Conservation (phyloP, 2,113 vertebrate genomes). For the Pardalotus punctatus region DNA sequence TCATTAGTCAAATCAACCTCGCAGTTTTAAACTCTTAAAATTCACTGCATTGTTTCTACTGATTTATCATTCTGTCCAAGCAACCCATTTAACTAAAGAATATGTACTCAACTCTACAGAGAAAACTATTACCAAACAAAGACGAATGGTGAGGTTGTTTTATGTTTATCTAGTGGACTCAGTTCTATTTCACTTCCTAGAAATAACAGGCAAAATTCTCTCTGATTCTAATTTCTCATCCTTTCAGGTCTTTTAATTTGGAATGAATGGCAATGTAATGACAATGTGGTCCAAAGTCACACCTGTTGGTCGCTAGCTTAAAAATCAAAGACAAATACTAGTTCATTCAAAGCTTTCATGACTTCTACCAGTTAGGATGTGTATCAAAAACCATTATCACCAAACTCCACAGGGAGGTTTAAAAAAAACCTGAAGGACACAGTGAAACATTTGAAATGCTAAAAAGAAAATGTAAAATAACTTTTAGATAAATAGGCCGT, state of each 20-base stretch:
- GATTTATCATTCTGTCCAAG: neutral
- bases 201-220: neutral
- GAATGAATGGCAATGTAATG: neutral
- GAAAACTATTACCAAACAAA: neutral
- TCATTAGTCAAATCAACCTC: neutral
- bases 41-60: neutral
- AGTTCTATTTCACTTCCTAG: neutral
- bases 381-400: neutral
- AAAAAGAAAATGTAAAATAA: neutral
- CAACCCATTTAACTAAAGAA: neutral
- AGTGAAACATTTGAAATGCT: neutral
- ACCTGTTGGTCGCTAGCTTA: neutral
- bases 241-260: neutral
- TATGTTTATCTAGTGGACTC: neutral
- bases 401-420: neutral
- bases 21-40: neutral
- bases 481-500: neutral
- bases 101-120: neutral
- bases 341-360: neutral
- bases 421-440: neutral
- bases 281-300: neutral
- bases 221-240: neutral
- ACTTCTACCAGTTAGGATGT: neutral
- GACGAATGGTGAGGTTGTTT: neutral
- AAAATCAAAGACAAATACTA: neutral